Percentiles rank a stretch among this genome's conserved stretches.
Evolutionary conservation across 2,113 vertebrate species (phyloP).

Genomic region (Athene cunicularia): DNA sequence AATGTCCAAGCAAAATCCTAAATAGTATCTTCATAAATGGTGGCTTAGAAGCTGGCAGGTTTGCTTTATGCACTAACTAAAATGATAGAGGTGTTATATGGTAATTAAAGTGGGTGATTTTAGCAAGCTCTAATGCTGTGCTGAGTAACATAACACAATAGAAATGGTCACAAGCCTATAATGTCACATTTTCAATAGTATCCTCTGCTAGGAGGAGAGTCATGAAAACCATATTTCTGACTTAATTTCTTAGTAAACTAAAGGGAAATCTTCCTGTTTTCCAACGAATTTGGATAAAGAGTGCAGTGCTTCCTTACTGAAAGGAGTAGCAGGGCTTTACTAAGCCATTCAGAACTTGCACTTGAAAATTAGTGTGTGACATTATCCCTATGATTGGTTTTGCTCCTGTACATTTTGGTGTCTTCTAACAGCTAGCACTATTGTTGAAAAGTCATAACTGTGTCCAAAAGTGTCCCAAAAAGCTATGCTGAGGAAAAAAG

Average conservation of each 20-base stretch:
- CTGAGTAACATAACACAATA: background rate
- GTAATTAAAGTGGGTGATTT: background rate
- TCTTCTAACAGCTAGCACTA: background rate
- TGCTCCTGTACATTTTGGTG: background rate
- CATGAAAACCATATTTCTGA: fast-evolving
- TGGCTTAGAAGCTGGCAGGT: background rate
- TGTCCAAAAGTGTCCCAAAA: background rate
- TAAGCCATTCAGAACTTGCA: background rate
- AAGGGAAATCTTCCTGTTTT: background rate
- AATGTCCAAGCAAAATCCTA: background rate
- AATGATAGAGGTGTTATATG: background rate
- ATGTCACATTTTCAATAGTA: background rate
- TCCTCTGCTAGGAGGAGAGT: background rate
- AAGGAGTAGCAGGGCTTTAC: background rate
- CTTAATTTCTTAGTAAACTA: background rate
- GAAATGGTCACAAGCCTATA: background rate
- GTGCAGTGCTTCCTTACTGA: background rate
- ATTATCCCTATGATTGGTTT: fast-evolving
- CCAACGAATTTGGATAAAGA: background rate
- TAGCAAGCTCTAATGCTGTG: background rate
- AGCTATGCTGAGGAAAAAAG: background rate
- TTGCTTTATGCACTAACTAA: background rate
- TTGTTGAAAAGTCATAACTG: background rate
- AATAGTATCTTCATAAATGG: background rate
- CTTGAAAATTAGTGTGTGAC: background rate